Evolutionary conservation across 2,888 invertebrate genomes (phyloP).

Genomic region (Scrobipalpa atriplicella): DNA sequence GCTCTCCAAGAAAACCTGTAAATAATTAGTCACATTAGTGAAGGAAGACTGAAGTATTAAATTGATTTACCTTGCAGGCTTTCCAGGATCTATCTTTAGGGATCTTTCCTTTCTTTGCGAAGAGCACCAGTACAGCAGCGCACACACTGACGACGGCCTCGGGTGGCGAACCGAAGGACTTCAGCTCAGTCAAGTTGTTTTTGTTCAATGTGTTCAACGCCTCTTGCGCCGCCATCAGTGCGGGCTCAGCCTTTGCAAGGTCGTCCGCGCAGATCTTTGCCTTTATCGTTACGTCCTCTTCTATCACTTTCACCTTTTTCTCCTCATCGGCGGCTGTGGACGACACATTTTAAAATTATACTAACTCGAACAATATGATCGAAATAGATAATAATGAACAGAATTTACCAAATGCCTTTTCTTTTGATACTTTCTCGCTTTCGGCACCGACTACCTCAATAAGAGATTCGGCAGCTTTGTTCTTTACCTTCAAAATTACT

Average conservation of each 20-base stretch:
- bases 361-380: not conserved
- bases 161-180: slow-evolving; percentile 96
- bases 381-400: too few relatives aligned
- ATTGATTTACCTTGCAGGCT: slow-evolving; percentile 90
- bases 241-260: slow-evolving; percentile 95
- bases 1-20: too few relatives aligned
- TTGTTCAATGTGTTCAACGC: slow-evolving; percentile 97
- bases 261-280: slow-evolving; percentile 94
- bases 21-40: too few relatives aligned
- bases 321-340: slow-evolving; percentile 90
- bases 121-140: slow-evolving; percentile 94
- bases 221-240: slow-evolving; percentile 93
- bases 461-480: slow-evolving; percentile 94
- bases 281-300: slow-evolving; percentile 93
- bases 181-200: slow-evolving; percentile 95
- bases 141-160: slow-evolving; percentile 93
- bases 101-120: slow-evolving; percentile 91
- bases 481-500: slow-evolving; percentile 92
- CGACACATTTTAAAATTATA: not conserved
- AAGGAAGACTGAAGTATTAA: too few relatives aligned
- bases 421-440: slow-evolving; percentile 94
- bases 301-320: slow-evolving; percentile 94
- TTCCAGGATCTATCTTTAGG: slow-evolving; percentile 97
- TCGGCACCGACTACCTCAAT: slow-evolving; percentile 94
- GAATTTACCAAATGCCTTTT: slow-evolving; percentile 87